Evolutionary conservation across 2,888 invertebrate species (phyloP).

Genomic region (Lasiommata megera): DNA sequence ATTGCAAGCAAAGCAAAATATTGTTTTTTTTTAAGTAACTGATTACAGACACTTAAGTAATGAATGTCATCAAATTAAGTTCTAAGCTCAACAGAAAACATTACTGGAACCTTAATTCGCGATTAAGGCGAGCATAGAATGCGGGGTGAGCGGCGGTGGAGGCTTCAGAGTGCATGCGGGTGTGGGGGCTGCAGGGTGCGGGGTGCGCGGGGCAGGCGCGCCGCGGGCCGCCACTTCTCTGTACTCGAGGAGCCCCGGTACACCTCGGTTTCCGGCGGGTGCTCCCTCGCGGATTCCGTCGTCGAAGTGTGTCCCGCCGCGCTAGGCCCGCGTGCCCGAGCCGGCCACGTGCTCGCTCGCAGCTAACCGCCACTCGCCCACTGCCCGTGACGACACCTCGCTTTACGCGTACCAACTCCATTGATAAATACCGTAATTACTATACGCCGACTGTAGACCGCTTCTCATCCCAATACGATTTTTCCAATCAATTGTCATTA

Average conservation of each 20-base stretch:
- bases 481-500: conserved; percentile 28
- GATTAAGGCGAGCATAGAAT: conserved; percentile 79
- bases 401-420: conserved; percentile 50
- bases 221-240: conserved; percentile 78
- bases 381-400: conserved; percentile 44
- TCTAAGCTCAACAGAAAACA: conserved; percentile 75
- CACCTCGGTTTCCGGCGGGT: conserved; percentile 79
- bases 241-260: conserved; percentile 79
- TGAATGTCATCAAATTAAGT: conserved; percentile 74
- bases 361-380: conserved; percentile 38
- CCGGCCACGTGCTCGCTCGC: conserved; percentile 67
- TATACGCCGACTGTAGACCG: conserved; percentile 48
- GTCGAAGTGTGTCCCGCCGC: conserved; percentile 52
- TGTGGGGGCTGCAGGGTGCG: conserved; percentile 48
- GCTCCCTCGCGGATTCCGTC: conserved; percentile 68
- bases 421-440: conserved; percentile 67
- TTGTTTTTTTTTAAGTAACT: conserved; percentile 3
- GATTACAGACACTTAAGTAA: conserved; percentile 37
- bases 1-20: background rate
- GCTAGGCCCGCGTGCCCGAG: conserved; percentile 65
- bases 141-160: conserved; percentile 78
- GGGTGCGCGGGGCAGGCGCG: conserved; percentile 58
- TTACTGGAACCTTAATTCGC: conserved; percentile 77
- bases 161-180: conserved; percentile 71
- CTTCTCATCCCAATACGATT: conserved; percentile 8